These are phyloP conservation scores for Daboia siamensis DNA, from an alignment of 2,113 vertebrate genomes.

Conservation along the genomic window DNA sequence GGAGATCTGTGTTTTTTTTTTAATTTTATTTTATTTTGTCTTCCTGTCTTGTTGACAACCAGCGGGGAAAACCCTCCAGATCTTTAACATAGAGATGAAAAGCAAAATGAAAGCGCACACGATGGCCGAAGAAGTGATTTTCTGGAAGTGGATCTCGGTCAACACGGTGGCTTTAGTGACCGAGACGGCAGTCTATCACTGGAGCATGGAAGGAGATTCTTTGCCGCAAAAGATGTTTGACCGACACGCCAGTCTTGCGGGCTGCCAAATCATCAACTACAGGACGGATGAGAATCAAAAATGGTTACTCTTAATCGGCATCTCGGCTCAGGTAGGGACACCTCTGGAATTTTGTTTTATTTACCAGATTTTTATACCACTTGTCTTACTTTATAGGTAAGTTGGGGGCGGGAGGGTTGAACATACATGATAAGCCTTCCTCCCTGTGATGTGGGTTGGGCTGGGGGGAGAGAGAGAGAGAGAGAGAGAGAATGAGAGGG, in stretches of 20 bases:
- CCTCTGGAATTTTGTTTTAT: not conserved
- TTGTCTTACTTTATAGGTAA: not conserved
- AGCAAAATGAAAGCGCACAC: conserved; percentile 93
- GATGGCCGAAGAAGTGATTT: conserved; percentile 89
- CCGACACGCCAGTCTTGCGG: conserved; percentile 84
- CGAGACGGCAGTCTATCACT: conserved; percentile 86
- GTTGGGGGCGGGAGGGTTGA: not conserved
- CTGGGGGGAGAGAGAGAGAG: too few species aligned
- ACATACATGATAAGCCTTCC: not conserved
- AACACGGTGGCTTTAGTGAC: conserved; percentile 90
- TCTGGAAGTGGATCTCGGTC: conserved; percentile 94
- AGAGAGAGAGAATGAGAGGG: too few species aligned
- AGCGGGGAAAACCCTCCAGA: conserved; percentile 93
- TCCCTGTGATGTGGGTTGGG: not conserved
- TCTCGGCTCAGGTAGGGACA: conserved; percentile 85
- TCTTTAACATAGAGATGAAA: conserved; percentile 96
- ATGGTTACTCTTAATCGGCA: conserved; percentile 89
- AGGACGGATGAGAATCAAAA: conserved; percentile 88
- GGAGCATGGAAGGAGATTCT: conserved; percentile 93
- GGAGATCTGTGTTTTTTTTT: conserved; percentile 22
- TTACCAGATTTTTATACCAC: not conserved
- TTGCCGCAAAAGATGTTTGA: conserved; percentile 89
- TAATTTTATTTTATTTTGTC: not conserved
- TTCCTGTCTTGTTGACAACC: conserved; percentile 49
- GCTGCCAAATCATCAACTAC: conserved; percentile 92